phyloP scores from a whole-genome alignment of 2,888 invertebrate species.

The Apotomis turbidana region DNA sequence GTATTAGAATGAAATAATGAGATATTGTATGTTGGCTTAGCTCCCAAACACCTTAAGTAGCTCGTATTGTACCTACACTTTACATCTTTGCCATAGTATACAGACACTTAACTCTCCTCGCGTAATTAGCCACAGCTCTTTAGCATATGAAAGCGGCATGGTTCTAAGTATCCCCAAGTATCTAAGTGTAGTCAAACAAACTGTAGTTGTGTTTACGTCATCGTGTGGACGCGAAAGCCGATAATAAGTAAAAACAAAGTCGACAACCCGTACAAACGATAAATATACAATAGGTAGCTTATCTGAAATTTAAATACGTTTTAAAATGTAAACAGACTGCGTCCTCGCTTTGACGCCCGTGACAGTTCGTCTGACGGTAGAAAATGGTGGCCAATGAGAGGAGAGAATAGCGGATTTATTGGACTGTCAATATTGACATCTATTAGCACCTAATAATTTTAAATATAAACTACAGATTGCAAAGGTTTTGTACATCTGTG shows the following conservation, averaged over 20 bases:
- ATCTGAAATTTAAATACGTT: slow-evolving; percentile 40
- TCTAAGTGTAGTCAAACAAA: slow-evolving; percentile 1
- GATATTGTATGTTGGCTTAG: no score
- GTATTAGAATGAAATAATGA: no score
- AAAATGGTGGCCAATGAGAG: not conserved
- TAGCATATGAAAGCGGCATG: slow-evolving; percentile 11
- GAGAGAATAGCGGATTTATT: not conserved
- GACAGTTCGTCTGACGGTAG: slow-evolving; percentile 29
- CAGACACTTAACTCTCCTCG: not conserved
- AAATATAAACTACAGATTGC: no score
- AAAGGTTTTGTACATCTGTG: no score
- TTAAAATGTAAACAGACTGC: slow-evolving; percentile 39
- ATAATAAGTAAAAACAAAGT: slow-evolving; percentile 23
- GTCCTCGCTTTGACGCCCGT: slow-evolving; percentile 31
- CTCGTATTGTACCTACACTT: no score
- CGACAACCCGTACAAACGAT: not conserved
- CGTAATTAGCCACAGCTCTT: not conserved
- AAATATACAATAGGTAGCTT: slow-evolving; percentile 30
- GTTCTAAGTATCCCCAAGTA: not conserved
- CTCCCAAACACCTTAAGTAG: no score
- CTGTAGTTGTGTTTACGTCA: not conserved
- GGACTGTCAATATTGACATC: not conserved
- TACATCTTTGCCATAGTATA: not conserved
- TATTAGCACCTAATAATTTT: no score
- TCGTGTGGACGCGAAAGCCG: slow-evolving; percentile 14